Percentiles rank a stretch among this genome's conserved stretches.
Conservation (phyloP, 2,888 invertebrate genomes). For the Dromius quadrimaculatus region DNA sequence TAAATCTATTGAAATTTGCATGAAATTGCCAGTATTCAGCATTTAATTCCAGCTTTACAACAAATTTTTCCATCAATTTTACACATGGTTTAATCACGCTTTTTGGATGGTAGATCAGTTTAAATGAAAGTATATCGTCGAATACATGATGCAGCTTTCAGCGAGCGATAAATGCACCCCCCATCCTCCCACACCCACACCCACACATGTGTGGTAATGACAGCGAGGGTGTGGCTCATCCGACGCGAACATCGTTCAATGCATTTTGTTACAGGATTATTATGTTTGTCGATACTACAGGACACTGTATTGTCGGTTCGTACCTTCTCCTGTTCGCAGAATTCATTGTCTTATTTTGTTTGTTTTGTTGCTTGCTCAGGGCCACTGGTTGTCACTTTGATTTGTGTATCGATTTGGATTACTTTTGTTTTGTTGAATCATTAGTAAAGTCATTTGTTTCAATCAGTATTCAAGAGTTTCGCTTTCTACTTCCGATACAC, state of each 20-base stretch:
- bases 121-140: constrained; percentile 28
- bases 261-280: constrained; percentile 50
- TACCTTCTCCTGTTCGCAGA: constrained; percentile 17
- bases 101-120: background rate
- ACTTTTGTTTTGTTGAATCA: no score
- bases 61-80: constrained; percentile 22
- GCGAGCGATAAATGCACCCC: background rate
- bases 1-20: constrained; percentile 13
- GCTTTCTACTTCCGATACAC: no score
- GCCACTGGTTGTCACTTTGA: constrained; percentile 13
- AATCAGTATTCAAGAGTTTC: no score
- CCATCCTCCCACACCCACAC: background rate
- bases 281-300: constrained; percentile 34
- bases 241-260: constrained; percentile 36
- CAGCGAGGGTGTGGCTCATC: constrained; percentile 30
- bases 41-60: constrained; percentile 11
- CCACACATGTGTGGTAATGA: constrained; percentile 31
- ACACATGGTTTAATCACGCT: constrained; percentile 17
- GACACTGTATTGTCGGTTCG: background rate
- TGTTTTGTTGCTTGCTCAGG: constrained; percentile 23
- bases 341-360: constrained; percentile 35
- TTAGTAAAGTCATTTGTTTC: no score
- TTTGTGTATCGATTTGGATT: constrained; percentile 8
- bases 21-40: constrained; percentile 11
- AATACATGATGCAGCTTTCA: background rate